A percentile compares a stretch with the other conserved stretches of the same genome.
Evolutionary conservation across 2,113 vertebrate genomes (phyloP).

Genomic region (Trinectes maculatus): DNA sequence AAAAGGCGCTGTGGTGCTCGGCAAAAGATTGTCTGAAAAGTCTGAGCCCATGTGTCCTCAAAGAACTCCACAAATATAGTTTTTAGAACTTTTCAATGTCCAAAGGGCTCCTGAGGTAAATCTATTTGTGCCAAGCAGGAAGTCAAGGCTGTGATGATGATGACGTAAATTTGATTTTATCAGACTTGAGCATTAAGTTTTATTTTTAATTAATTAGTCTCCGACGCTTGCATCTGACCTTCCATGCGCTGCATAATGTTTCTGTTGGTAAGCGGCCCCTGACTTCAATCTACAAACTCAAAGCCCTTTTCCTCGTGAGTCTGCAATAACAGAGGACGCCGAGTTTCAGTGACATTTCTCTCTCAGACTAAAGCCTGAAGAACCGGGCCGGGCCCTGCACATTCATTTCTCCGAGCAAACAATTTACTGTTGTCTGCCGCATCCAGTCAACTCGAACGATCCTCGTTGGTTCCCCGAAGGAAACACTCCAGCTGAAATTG

Average conservation of each 20-base stretch:
- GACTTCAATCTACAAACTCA: slow-evolving; percentile 39
- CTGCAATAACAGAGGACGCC: slow-evolving; percentile 8
- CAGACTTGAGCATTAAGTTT: slow-evolving; percentile 20
- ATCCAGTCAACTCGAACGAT: slow-evolving; percentile 75
- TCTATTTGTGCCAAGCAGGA: slow-evolving; percentile 14
- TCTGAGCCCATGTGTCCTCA: neutral
- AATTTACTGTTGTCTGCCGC: slow-evolving; percentile 71
- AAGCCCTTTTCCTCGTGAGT: neutral
- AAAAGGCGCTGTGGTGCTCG: neutral
- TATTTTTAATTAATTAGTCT: slow-evolving; percentile 32
- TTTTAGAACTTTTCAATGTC: slow-evolving; percentile 12
- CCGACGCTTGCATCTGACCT: slow-evolving; percentile 34
- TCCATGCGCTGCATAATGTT: slow-evolving; percentile 27
- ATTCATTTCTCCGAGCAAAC: slow-evolving; percentile 73
- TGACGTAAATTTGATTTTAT: slow-evolving; percentile 28
- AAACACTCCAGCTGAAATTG: slow-evolving; percentile 73
- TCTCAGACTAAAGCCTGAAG: slow-evolving; percentile 41
- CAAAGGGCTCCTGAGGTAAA: slow-evolving; percentile 15
- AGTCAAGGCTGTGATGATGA: slow-evolving; percentile 30
- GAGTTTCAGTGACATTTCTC: slow-evolving; percentile 47
- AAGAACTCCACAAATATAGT: slow-evolving; percentile 4
- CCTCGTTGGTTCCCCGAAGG: slow-evolving; percentile 72
- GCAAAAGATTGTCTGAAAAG: neutral
- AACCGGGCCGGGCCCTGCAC: slow-evolving; percentile 36
- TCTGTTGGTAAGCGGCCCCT: slow-evolving; percentile 27